phyloP scores from a whole-genome alignment of 2,797 vertebrate genomes.

The Anableps anableps region DNA sequence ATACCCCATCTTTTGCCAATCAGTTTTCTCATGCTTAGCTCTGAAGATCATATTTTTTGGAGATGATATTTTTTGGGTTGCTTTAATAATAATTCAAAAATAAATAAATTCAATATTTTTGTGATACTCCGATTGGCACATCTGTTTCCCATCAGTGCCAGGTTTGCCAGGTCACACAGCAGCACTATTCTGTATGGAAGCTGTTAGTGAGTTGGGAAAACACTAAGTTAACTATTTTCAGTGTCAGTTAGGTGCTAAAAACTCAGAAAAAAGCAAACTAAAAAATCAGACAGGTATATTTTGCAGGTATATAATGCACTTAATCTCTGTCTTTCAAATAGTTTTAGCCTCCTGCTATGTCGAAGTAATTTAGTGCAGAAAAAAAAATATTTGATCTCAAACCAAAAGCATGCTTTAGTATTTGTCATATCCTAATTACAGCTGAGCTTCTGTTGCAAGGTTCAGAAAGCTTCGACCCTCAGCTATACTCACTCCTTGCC shows the following conservation, averaged over 20 bases:
- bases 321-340: too few species aligned
- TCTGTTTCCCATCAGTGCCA: background rate
- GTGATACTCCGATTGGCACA: background rate
- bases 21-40: slow-evolving; percentile 53
- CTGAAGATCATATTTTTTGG: background rate
- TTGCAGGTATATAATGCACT: too few species aligned
- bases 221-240: background rate
- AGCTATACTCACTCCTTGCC: slow-evolving; percentile 20
- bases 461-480: slow-evolving; percentile 15
- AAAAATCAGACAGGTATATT: too few species aligned
- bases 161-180: background rate
- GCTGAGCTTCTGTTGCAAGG: slow-evolving; percentile 23
- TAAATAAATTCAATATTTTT: background rate
- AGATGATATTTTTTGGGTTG: background rate
- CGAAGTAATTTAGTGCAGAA: slow-evolving; percentile 10
- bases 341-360: slow-evolving; percentile 3
- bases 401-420: slow-evolving; percentile 9
- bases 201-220: background rate
- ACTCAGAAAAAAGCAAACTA: background rate
- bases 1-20: slow-evolving; percentile 52
- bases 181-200: background rate
- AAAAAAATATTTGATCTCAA: slow-evolving; percentile 23
- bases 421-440: slow-evolving; percentile 54
- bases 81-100: background rate
- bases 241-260: background rate